Conservation (phyloP, 2,113 vertebrate species). For the Callocephalon fimbriatum region DNA sequence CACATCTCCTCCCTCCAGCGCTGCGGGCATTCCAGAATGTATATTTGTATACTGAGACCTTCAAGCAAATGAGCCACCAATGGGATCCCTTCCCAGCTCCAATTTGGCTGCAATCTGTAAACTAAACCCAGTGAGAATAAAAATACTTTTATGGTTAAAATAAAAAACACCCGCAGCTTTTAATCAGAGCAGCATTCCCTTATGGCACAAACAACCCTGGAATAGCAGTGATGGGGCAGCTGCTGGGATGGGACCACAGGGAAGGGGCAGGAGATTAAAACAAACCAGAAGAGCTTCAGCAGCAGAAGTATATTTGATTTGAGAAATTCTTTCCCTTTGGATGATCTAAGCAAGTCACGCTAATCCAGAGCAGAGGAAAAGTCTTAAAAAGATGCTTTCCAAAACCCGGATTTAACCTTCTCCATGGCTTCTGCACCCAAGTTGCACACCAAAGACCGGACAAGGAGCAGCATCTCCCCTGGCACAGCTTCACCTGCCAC, state of each 20-base stretch:
- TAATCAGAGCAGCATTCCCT: neutral
- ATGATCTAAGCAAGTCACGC: neutral
- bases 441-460: neutral
- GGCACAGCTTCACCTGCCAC: neutral
- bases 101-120: constrained; percentile 18
- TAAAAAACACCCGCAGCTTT: neutral
- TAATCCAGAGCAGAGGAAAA: neutral
- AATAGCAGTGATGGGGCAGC: rapidly evolving
- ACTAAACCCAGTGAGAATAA: neutral
- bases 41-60: neutral
- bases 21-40: neutral
- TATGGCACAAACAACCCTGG: rapidly evolving
- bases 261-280: neutral
- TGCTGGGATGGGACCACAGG: neutral
- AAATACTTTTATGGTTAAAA: neutral
- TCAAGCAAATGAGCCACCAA: constrained; percentile 16
- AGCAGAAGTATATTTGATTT: neutral
- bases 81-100: constrained; percentile 21
- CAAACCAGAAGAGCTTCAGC: neutral
- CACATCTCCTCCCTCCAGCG: neutral
- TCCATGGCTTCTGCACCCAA: neutral
- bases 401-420: neutral
- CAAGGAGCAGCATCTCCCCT: neutral
- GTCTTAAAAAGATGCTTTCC: neutral
- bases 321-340: neutral